Evolutionary conservation across 2,888 invertebrate species (phyloP).

Genomic region (Neoascia interrupta): DNA sequence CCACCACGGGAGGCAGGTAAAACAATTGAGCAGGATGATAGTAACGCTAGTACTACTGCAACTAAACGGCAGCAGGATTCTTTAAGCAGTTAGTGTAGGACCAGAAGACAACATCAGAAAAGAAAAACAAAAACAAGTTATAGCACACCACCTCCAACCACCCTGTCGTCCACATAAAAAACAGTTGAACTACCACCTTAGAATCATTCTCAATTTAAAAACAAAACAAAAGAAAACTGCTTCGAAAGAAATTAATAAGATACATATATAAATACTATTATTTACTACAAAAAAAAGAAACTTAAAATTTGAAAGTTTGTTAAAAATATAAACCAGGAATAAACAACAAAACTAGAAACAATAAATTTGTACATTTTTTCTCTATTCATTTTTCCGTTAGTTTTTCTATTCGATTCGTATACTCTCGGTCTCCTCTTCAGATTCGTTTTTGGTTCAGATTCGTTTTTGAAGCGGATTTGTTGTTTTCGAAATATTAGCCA

Average conservation of each 20-base stretch:
- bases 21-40: slow-evolving; percentile 10
- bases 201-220: slow-evolving; percentile 46
- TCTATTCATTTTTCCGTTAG: slow-evolving; percentile 14
- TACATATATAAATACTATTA: slow-evolving; percentile 67
- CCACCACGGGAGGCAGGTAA: slow-evolving; percentile 22
- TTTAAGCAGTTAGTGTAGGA: slow-evolving; percentile 46
- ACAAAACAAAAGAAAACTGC: slow-evolving; percentile 32
- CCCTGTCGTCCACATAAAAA: slow-evolving; percentile 36
- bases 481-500: no score
- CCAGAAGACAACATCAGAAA: slow-evolving; percentile 33
- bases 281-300: slow-evolving; percentile 58
- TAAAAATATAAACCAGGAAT: slow-evolving; percentile 46
- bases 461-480: no score
- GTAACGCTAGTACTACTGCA: background rate
- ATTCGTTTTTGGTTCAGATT: no score
- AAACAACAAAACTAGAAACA: slow-evolving; percentile 54
- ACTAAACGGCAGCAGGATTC: slow-evolving; percentile 15
- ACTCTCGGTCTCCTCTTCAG: slow-evolving; percentile 2
- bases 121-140: background rate
- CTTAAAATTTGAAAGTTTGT: slow-evolving; percentile 60
- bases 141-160: slow-evolving; percentile 21
- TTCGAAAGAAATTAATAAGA: slow-evolving; percentile 51
- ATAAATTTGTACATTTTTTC: slow-evolving; percentile 56
- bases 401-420: background rate
- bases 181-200: slow-evolving; percentile 41